Percentiles rank a stretch among this genome's conserved stretches.
These are phyloP conservation scores for Porphyrio hochstetteri DNA, from an alignment of 2,113 vertebrate genomes.

Conservation along the genomic window DNA sequence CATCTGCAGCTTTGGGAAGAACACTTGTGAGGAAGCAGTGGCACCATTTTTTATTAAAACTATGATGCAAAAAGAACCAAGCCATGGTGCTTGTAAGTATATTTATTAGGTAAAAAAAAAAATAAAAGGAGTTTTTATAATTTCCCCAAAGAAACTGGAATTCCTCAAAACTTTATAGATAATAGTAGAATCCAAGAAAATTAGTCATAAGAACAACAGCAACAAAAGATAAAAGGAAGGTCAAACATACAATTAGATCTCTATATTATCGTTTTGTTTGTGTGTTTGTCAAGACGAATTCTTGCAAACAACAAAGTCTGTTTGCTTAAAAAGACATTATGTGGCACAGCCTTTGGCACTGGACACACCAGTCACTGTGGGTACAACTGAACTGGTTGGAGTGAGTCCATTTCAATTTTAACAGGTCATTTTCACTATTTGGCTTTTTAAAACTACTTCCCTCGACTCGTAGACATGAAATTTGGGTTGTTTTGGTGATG, in stretches of 20 bases:
- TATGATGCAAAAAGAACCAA: background rate
- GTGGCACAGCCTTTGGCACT: background rate
- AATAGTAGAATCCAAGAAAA: background rate
- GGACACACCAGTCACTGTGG: background rate
- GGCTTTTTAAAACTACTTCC: background rate
- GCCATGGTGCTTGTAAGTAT: background rate
- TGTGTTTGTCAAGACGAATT: background rate
- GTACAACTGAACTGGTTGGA: background rate
- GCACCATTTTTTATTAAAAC: background rate
- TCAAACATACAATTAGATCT: background rate
- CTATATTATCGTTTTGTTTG: background rate
- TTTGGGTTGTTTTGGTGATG: background rate
- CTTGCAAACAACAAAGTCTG: background rate
- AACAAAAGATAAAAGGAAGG: background rate
- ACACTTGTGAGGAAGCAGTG: background rate
- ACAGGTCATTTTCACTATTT: background rate
- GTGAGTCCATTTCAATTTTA: background rate
- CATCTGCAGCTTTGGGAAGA: background rate
- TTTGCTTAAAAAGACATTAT: background rate
- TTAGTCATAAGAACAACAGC: background rate
- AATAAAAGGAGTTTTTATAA: background rate
- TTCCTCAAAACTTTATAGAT: background rate
- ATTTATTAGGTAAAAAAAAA: background rate
- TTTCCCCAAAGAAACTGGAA: background rate
- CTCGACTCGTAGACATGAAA: background rate